These are phyloP conservation scores for Drosophila bocki DNA, from an alignment of 1,140 invertebrate species.

Conservation along the genomic window DNA sequence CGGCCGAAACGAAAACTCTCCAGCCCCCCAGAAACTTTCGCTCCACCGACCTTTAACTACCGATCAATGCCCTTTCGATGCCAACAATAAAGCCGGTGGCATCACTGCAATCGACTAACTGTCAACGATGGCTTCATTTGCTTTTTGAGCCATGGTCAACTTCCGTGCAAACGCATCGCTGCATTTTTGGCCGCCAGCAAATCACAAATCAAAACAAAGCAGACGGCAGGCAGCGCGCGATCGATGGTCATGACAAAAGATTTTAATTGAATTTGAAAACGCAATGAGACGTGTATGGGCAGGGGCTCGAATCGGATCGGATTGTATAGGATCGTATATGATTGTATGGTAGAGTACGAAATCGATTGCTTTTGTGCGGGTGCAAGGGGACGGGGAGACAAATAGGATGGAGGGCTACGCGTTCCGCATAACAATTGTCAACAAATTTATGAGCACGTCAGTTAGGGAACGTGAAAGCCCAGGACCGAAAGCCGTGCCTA, in stretches of 20 bases:
- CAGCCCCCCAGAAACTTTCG: slow-evolving; percentile 53
- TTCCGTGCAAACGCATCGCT: slow-evolving; percentile 68
- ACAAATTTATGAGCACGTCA: slow-evolving; percentile 82
- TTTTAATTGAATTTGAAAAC: slow-evolving; percentile 84
- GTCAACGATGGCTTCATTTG: slow-evolving; percentile 54
- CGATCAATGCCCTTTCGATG: slow-evolving; percentile 70
- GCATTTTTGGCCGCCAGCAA: slow-evolving; percentile 44
- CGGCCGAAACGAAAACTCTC: slow-evolving; percentile 23
- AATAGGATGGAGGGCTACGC: slow-evolving; percentile 52
- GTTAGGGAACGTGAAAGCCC: slow-evolving; percentile 46
- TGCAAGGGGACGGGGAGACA: not conserved
- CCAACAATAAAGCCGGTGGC: slow-evolving; percentile 42
- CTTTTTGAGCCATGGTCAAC: slow-evolving; percentile 53
- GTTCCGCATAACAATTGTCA: slow-evolving; percentile 81
- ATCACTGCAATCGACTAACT: slow-evolving; percentile 34
- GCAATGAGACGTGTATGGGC: slow-evolving; percentile 72
- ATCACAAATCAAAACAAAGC: slow-evolving; percentile 67
- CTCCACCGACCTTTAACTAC: slow-evolving; percentile 21
- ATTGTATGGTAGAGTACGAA: slow-evolving; percentile 12
- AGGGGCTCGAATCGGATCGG: slow-evolving; percentile 8
- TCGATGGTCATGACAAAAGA: slow-evolving; percentile 71
- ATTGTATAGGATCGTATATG: slow-evolving; percentile 16
- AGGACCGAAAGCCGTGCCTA: slow-evolving; percentile 48
- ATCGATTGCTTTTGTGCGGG: slow-evolving; percentile 23
- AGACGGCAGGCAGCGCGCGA: slow-evolving; percentile 15